Conservation (phyloP, 2,113 vertebrate genomes). For the Tetrao urogallus region DNA sequence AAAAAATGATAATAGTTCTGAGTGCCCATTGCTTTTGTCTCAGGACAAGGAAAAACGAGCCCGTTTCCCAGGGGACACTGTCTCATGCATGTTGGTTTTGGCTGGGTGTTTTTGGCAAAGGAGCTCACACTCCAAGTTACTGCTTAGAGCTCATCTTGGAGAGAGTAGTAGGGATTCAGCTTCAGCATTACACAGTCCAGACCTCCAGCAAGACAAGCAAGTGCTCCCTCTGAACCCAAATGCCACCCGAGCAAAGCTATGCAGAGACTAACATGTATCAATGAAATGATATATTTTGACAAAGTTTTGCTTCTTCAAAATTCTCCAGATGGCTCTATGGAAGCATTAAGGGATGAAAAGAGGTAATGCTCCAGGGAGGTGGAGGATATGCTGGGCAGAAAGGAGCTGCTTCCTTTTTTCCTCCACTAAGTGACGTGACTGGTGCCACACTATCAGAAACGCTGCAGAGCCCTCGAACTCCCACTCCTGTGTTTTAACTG, state of each 20-base stretch:
- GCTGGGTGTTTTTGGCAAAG: not conserved
- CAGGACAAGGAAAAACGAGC: not conserved
- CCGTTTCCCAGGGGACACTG: not conserved
- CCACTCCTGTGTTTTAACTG: conserved; percentile 55
- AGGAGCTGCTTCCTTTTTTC: not conserved
- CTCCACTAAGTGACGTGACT: not conserved
- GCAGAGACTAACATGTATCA: not conserved
- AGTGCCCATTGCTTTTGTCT: not conserved
- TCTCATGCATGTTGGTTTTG: not conserved
- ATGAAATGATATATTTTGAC: not conserved
- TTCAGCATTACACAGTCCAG: conserved; percentile 18
- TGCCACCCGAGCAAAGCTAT: not conserved
- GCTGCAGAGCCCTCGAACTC: conserved; percentile 47
- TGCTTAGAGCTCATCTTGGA: not conserved
- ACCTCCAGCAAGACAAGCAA: not conserved
- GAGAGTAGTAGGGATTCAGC: not conserved
- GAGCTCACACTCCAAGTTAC: not conserved
- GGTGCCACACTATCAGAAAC: conserved; percentile 59
- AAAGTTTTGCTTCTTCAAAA: not conserved
- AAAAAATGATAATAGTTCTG: not conserved
- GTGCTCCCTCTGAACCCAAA: conserved; percentile 20
- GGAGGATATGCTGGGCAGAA: conserved; percentile 6
- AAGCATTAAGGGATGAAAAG: conserved; percentile 27
- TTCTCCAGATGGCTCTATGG: conserved; percentile 9
- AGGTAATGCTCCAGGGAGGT: not conserved